Evolutionary conservation across 2,888 invertebrate genomes (phyloP), one percentile per base, ranked within the genome.

Genomic region (Drosophila meridionalis): DNA sequence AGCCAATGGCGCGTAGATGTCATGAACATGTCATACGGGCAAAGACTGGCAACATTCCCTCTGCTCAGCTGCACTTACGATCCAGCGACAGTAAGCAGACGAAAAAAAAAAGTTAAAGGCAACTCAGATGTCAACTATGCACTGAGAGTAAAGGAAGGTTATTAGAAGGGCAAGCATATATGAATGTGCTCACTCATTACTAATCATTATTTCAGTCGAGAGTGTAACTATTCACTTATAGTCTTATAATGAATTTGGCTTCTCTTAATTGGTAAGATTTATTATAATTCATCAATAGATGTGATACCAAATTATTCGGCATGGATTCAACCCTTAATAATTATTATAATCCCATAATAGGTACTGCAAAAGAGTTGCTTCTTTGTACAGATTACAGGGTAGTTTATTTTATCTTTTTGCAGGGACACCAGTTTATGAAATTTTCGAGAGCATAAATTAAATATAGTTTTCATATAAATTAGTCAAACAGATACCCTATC

Each of bases 21-120:
- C 84, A 83, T 86, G 83, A 80, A 81, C 73, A 81, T 86, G 87
- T 83, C 83, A 87, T 71, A 74, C 60, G 70, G 53, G 65, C 70
- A 74, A 66, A 64, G 59, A 63, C 66, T 64, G 70, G 80, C 79
- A 80, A 73, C 55, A 64, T 69, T 66, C 61, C 57, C 55, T n/a
- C 61, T 43, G 56, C 36, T 30, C 38, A 50, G 59, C 57, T 80
- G 73, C 77, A 80, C 81, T 80, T 80, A 73, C 62, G 52, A 71
- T 40, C 28, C 57, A 61, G 32, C 50, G 69, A 76, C 80, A 72
- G 66, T 48, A 64, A 68, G 68, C 70, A 73, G 62, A 68, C 36
- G 42, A 52, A 59, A 45, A 53, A 58, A 52, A 52, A 58, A 52
- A 47, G 34, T 8, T 32, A 47, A 42, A 59, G 43, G 12, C 38